Base-by-base conservation (phyloP, 2,888 invertebrate genomes). In the Seladonia tumulorum region DNA sequence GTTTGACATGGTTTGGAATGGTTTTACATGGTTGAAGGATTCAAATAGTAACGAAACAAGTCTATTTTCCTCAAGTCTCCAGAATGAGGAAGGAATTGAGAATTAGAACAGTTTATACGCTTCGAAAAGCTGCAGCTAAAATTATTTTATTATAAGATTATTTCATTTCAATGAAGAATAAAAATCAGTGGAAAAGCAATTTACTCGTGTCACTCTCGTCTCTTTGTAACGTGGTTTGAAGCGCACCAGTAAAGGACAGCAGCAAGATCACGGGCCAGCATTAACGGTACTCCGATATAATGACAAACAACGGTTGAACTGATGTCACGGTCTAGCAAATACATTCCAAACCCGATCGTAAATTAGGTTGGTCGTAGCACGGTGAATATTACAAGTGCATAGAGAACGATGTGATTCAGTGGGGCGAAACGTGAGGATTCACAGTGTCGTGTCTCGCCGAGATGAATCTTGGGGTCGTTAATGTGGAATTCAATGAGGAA, bases 331-430 rank as follows among this genome's bases (percentile, higher is more conserved):
- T 73, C 73, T 16, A 57, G n/a, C 35, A 45, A 14, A 63, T 22
- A 70, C 77, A 63, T 84, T 78, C 74, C 77, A 47, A 49, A 47
- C 5, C 12, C 25, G n/a, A 57, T 49, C 25, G 14, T 22, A 8
- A 57, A 29, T 47, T 22, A 76, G 42, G 25, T 68, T 60, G 16
- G 22, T 60, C 29, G 49, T 29, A 12, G 22, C 73, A 57, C 57
- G 39, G 74, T 79, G 53, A 76, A 76, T 29, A n/a, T 75, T 49
- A 10, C 29, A 35, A 53, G 45, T 53, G 35, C 29, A 57, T 14
- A 49, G 18, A 42, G 45, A 70, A 47, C 29, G 12, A 53, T 57
- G 45, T 16, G 35, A 72, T 18, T 39, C 25, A n/a, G 25, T 29
- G 29, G 2, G 22, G 49, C 22, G 25, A 18, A 57, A 18, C 16